Evolutionary conservation across 2,113 vertebrate genomes (phyloP), one percentile per base, ranked within the genome.

Genomic region (Phasianus colchicus): DNA sequence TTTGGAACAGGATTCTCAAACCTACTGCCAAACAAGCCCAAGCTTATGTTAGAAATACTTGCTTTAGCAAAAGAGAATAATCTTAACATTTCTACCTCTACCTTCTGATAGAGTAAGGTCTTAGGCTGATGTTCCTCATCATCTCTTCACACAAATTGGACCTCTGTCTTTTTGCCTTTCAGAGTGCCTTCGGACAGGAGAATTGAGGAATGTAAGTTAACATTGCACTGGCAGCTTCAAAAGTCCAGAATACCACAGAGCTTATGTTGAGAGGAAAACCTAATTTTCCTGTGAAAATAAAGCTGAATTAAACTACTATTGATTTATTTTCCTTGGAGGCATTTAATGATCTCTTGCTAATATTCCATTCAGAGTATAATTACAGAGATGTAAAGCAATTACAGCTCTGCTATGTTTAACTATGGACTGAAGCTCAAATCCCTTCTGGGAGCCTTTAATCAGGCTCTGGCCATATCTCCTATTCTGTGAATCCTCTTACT

Each of bases 351-450:
- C 43, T 88, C 73, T 87, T 83, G 38, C 63, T 94, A 87, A 86
- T 87, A 25, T 92, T 93, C 48, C 75, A 30, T 83, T 94, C 38
- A 77, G 60, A 66, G 24, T 42, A 43, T 94, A 96, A 95, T 95
- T 95, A 95, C 75, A 75, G 11, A n/a, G 40, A 45, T 67, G 83
- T 83, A 65, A 92, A 88, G 85, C 89, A 95, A 95, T 95, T 94
- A 90, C 12, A 55, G 75, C 60, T 94, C 43, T 64, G 36, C 75
- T 86, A 43, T 22, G 13, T 83, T 22, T 83, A 88, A 81, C 55
- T 83, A 20, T 17, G 38, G 42, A 40, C 67, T 89, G 79, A 87
- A 76, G 67, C 67, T 79, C 63, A 78, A 47, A 89, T 94, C 69
- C 40, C 61, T 77, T 88, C 67, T 57, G 74, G 2, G 1, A n/a